Conservation (phyloP, 2,888 invertebrate genomes). For the Latrodectus elegans region DNA sequence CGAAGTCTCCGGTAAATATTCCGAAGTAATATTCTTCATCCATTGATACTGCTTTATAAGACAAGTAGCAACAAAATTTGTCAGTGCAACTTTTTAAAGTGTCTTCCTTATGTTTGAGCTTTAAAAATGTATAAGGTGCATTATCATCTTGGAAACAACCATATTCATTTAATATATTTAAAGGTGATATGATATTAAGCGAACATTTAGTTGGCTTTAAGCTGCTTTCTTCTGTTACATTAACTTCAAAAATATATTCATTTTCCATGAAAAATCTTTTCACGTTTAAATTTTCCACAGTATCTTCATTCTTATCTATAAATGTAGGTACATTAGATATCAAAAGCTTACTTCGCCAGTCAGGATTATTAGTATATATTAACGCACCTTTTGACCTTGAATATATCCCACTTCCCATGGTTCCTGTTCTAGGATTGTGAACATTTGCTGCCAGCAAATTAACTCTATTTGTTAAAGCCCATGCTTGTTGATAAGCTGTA, state of each 20-base stretch:
- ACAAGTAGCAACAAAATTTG: constrained; percentile 59
- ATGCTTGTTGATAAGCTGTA: constrained; percentile 82
- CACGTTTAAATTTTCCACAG: background rate
- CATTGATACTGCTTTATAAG: constrained; percentile 29
- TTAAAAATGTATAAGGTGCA: constrained; percentile 8
- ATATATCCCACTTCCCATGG: constrained; percentile 85
- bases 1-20: background rate
- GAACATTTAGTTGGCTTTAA: background rate
- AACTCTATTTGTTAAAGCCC: constrained; percentile 81
- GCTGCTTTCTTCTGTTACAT: background rate
- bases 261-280: constrained; percentile 12
- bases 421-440: constrained; percentile 80
- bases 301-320: background rate
- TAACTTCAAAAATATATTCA: background rate
- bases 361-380: constrained; percentile 72
- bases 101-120: constrained; percentile 5
- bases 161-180: constrained; percentile 12
- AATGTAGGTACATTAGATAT: constrained; percentile 70
- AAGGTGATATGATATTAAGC: background rate
- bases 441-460: constrained; percentile 84
- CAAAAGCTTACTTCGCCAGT: constrained; percentile 72
- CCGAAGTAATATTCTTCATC: constrained; percentile 38
- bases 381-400: constrained; percentile 77
- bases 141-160: background rate
- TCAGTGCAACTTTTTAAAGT: constrained; percentile 30